phyloP scores from a whole-genome alignment of 2,888 invertebrate species.

The Bellardia pandia region DNA sequence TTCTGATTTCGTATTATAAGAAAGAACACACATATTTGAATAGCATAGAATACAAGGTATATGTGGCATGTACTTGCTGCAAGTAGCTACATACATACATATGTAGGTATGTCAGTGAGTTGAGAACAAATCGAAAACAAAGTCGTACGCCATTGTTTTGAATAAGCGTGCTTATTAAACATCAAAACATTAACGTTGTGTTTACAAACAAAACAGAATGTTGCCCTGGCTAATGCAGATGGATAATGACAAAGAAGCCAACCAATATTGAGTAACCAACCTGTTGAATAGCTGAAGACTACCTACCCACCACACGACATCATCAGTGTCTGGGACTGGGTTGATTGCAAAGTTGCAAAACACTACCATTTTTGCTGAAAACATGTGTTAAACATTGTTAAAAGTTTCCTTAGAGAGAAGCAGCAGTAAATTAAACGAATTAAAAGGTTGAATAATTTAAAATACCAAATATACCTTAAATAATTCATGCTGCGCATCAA shows the following conservation, averaged over 20 bases:
- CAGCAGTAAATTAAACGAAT: neutral
- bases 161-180: slow-evolving; percentile 64
- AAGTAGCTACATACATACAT: neutral
- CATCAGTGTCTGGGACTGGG: slow-evolving; percentile 13
- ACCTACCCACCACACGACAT: slow-evolving; percentile 54
- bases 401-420: neutral
- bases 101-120: neutral
- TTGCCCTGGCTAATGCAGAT: neutral
- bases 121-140: slow-evolving; percentile 5
- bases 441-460: neutral
- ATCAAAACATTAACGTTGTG: slow-evolving; percentile 34
- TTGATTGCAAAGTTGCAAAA: neutral
- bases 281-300: slow-evolving; percentile 55
- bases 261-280: slow-evolving; percentile 42
- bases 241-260: slow-evolving; percentile 35
- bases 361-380: neutral
- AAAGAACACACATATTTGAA: neutral
- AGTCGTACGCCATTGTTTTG: slow-evolving; percentile 62
- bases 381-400: slow-evolving; percentile 33
- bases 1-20: slow-evolving; percentile 14
- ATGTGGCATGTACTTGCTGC: slow-evolving; percentile 19
- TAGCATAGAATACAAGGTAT: neutral
- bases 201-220: neutral
- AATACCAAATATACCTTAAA: neutral
- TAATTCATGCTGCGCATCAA: too few species aligned